Evolutionary conservation across 1,140 invertebrate genomes (phyloP), one percentile per base, ranked within the genome.

Genomic region (Drosophila lini): DNA sequence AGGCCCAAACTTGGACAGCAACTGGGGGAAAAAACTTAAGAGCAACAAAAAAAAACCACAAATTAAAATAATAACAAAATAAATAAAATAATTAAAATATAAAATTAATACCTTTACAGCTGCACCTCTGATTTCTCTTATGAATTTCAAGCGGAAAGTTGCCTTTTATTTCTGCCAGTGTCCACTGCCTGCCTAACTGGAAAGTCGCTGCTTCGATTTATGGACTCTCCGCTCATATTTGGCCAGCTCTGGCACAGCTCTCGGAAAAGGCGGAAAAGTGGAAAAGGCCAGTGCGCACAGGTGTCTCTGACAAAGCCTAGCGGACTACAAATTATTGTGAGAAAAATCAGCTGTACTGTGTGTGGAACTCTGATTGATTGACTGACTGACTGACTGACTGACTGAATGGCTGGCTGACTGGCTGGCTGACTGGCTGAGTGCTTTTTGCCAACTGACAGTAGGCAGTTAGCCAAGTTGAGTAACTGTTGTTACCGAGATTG

Each of bases 301-400:
- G 83, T 88, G 84, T 88, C 83, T 86, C 63, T 63, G 64, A 60
- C 61, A 84, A 73, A 83, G 74, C 81, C 82, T 78, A 88, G 68
- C 80, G 68, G 73, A 64, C 84, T 83, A 88, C 84, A 88, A 88
- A 89, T 89, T 88, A 88, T 88, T 88, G 83, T 88, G 83, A 83
- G 83, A 88, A 88, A 85, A 88, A 88, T 88, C 83, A 85, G 81
- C 83, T 88, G 73, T 69, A 74, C 56, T 3, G 34, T 25, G 34
- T 25, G 52, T 38, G 56, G 55, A 76, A 68, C 73, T 75, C 61
- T 76, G 74, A 76, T 77, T 77, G 74, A 77, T 77, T 75, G 74
- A 75, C 47, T 75, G 71, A 55, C 25, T 62, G 56, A 19, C 31
- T 67, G 62, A 44, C 32, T 69, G 70, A 31, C 34, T 71, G 15